Conservation (phyloP, 2,113 vertebrate species). For the Parotia lawesii region DNA sequence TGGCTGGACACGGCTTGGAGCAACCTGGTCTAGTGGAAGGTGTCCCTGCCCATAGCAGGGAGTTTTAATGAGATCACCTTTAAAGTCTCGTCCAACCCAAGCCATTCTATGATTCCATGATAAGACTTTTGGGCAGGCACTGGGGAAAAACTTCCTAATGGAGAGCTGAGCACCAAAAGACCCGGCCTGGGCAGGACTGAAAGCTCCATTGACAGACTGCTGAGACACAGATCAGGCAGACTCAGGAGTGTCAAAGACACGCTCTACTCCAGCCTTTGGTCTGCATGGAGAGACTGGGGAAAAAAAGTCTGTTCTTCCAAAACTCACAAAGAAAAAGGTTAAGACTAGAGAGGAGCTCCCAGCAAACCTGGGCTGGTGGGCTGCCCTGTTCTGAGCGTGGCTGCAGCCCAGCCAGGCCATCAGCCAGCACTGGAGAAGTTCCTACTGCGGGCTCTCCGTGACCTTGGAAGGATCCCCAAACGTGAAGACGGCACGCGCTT, state of each 20-base stretch:
- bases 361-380: not conserved
- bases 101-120: not conserved
- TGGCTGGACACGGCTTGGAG: not conserved
- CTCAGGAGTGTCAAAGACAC: not conserved
- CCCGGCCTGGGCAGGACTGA: not conserved
- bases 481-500: not conserved
- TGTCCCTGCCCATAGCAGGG: not conserved
- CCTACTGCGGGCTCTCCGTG: accelerated
- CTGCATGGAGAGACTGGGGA: not conserved
- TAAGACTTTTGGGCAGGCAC: not conserved
- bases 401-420: not conserved
- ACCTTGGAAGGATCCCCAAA: not conserved
- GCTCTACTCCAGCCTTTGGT: not conserved
- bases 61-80: not conserved
- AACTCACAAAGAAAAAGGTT: not conserved
- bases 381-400: not conserved
- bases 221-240: not conserved
- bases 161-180: not conserved
- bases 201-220: not conserved
- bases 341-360: not conserved
- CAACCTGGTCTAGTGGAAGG: not conserved
- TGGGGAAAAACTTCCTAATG: not conserved
- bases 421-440: not conserved
- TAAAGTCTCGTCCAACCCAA: not conserved
- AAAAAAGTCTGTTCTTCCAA: not conserved